Evolutionary conservation across 1,140 invertebrate genomes (phyloP), one percentile per base, ranked within the genome.

Genomic region (Formica selysi): DNA sequence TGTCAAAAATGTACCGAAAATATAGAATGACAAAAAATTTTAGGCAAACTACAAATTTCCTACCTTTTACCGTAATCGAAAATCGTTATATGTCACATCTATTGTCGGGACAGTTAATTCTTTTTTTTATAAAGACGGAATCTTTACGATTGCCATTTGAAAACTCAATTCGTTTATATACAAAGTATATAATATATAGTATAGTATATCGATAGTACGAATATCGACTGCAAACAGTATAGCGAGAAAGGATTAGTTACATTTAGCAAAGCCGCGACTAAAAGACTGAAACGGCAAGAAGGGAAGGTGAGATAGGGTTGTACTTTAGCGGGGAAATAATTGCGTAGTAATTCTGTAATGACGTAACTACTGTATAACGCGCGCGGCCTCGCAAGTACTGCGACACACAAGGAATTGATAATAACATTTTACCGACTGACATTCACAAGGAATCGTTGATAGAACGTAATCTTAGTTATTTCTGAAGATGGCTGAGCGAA

Each of bases 391-490:
- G 26, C 32, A 26, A n/a, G 19, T 48, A 26, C 19, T 13, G 11
- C 41, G 38, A 65, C 61, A 65, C 76, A 78, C 38, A 78, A n/a
- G 38, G 38, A 78, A 78, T 78, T 48, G 36, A 32, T 78, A 67
- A 67, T 41, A 41, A 36, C 3, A 10, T n/a, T 19, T 44, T 32
- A 5, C 61, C 76, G 22, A 48, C 41, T 51, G 19, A 13, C 26
- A 29, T 65, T 65, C 41, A 48, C 41, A 65, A 78, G 26, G 38
- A 78, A 78, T 62, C 26, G 59, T 76, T 62, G 59, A 64, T 65
- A 78, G 41, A 36, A 32, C 3, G 10, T 44, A 29, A 5, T 41
- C 19, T 78, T 76, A 76, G 11, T 78, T 51, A 41, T 78, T 78
- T 11, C 11, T 65, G 38, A 78, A 78, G 64, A 65, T 78, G 76